A percentile compares a stretch with the other conserved stretches of the same genome.
Conservation (phyloP, 2,797 vertebrate species). For the Notamacropus eugenii region DNA sequence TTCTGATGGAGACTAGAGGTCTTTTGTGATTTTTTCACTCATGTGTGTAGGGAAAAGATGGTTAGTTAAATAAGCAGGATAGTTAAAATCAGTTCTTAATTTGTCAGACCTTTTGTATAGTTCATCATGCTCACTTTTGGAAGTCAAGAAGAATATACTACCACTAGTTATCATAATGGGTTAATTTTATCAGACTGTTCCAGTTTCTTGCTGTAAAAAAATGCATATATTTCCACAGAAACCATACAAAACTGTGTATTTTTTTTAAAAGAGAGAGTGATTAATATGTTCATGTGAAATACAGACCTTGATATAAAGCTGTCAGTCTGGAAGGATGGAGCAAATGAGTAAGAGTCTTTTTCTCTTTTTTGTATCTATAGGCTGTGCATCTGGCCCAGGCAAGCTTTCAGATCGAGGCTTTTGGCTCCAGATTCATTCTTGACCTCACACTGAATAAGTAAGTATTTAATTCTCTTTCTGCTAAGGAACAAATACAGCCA, state of each 20-base stretch:
- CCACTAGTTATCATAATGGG: conserved; percentile 52
- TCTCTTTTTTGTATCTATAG: conserved; percentile 85
- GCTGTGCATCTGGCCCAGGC: conserved; percentile 95
- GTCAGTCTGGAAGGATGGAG: conserved; percentile 40
- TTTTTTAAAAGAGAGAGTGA: neutral
- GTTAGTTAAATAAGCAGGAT: conserved; percentile 46
- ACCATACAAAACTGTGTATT: neutral
- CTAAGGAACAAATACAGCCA: conserved; percentile 17
- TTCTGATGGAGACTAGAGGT: conserved; percentile 50
- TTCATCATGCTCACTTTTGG: conserved; percentile 57
- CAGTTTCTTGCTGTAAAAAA: conserved; percentile 31
- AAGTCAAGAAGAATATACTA: conserved; percentile 51
- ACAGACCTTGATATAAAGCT: conserved; percentile 57
- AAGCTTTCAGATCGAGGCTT: conserved; percentile 98
- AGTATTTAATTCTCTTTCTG: conserved; percentile 80
- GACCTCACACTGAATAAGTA: conserved; percentile 97
- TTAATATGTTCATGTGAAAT: neutral
- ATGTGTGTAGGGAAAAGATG: conserved; percentile 58
- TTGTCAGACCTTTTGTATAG: conserved; percentile 66
- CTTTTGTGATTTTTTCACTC: conserved; percentile 67
- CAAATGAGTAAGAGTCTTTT: conserved; percentile 58
- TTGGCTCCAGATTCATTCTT: conserved; percentile 94
- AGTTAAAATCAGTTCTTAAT: conserved; percentile 67
- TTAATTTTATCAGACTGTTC: conserved; percentile 50
- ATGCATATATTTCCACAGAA: conserved; percentile 34